Evolutionary conservation across 2,797 vertebrate genomes (phyloP).

Genomic region (Bothrops alternatus): DNA sequence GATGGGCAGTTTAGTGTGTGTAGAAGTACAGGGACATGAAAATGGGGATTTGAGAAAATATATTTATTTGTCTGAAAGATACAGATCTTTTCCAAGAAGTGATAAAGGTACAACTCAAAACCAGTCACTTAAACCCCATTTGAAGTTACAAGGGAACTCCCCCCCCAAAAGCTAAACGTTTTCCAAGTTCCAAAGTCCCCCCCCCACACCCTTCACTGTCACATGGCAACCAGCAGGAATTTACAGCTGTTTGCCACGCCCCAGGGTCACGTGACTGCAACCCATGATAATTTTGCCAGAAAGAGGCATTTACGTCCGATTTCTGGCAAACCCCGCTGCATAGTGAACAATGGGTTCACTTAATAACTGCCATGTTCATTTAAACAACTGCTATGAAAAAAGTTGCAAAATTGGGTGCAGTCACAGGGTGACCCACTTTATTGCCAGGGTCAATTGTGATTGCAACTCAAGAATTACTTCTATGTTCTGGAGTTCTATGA

Average conservation of each 20-base stretch:
- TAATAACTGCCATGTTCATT: background rate
- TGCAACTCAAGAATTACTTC: background rate
- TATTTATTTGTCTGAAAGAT: background rate
- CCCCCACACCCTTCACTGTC: too few species aligned
- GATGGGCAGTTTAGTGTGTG: background rate
- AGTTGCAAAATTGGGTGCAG: background rate
- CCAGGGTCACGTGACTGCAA: too few species aligned
- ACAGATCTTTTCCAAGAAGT: background rate
- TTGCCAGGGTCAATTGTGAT: background rate
- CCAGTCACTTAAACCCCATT: too few species aligned
- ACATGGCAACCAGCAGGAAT: too few species aligned
- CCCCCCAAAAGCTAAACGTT: too few species aligned
- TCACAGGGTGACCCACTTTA: background rate
- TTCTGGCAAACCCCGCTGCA: too few species aligned
- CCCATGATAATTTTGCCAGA: too few species aligned
- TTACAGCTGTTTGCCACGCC: too few species aligned
- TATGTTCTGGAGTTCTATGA: background rate
- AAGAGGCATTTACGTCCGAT: too few species aligned
- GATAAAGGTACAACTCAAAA: background rate
- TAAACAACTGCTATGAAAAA: background rate
- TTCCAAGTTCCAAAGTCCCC: too few species aligned
- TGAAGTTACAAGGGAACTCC: too few species aligned
- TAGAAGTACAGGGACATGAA: background rate
- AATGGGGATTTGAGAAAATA: background rate
- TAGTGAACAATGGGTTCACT: too few species aligned